Evolutionary conservation across 2,113 vertebrate genomes (phyloP), one percentile per base, ranked within the genome.

Genomic region (Chloropsis hardwickii): DNA sequence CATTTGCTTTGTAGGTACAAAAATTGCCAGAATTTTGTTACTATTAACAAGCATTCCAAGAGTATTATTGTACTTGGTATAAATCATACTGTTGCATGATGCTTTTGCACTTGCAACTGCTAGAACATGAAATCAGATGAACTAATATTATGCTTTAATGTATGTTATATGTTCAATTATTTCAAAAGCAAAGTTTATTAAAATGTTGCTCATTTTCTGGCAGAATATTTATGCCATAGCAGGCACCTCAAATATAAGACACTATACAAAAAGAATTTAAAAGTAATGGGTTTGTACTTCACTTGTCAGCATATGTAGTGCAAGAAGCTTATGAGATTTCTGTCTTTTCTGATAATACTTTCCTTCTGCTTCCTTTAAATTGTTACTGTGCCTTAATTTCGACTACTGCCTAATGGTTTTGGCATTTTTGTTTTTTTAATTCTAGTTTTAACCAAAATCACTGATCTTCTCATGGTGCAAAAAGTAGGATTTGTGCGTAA

Each of bases 261-360:
- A 54, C 11, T 54, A 4, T 61, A 39, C 22, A 58, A 70, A 57
- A 90, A 17, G 35, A 83, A 73, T 93, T 93, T 95, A 47, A 54
- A 87, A 94, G 45, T 66, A 62, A 31, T 66, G 50, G 13, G 29
- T 88, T 82, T 80, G 31, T 92, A 31, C 44, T 94, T 82, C 45
- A 40, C 24, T 84, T 92, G 20, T 50, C 61, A 91, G 82, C 39
- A 90, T 81, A 86, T 78, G 42, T 67, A 80, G 74, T 86, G 54
- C 58, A 94, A 95, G 83, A 89, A 87, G 64, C 62, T 90, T 77
- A 86, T 39, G 90, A 92, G 51, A 86, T 94, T 90, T 96, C 50
- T 93, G 5, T 93, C 24, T 73, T 35, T 79, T 82, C 86, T 90
- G n/a, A 35, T 82, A 92, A 77, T 62, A n/a, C 54, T 93, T 81